phyloP scores from a whole-genome alignment of 2,888 invertebrate genomes.

The Panzeria rudis region DNA sequence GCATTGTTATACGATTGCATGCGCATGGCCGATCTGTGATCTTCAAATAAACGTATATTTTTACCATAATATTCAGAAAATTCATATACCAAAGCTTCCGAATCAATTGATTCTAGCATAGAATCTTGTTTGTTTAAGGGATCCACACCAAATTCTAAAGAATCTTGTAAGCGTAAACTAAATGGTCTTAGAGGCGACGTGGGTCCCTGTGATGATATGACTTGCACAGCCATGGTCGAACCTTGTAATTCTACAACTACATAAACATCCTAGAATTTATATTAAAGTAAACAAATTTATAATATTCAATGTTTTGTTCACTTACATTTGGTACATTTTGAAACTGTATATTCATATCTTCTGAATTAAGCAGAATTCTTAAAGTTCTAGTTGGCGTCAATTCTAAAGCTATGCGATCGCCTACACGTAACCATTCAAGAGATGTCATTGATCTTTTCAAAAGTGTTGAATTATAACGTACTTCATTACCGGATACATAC shows the following conservation, averaged over 20 bases:
- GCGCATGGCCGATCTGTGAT: conserved; percentile 88
- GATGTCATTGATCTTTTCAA: conserved; percentile 87
- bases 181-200: conserved; percentile 84
- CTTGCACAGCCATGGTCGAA: conserved; percentile 89
- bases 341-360: conserved; percentile 90
- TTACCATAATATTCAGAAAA: conserved; percentile 93
- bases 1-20: conserved; percentile 94
- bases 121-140: conserved; percentile 84
- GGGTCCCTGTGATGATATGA: conserved; percentile 87
- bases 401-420: conserved; percentile 91
- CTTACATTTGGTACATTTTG: conserved; percentile 90
- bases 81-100: conserved; percentile 86
- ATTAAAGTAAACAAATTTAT: conserved; percentile 71
- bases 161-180: conserved; percentile 85
- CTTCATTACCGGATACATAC: conserved; percentile 86
- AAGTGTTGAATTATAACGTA: conserved; percentile 87
- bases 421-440: conserved; percentile 92
- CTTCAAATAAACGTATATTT: conserved; percentile 89
- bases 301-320: conserved; percentile 53
- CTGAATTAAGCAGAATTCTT: conserved; percentile 91
- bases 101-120: conserved; percentile 83
- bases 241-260: conserved; percentile 93
- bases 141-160: conserved; percentile 86
- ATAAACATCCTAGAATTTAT: conserved; percentile 87
- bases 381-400: conserved; percentile 88